Percentiles rank a stretch among this genome's conserved stretches.
Conservation (phyloP, 2,888 invertebrate genomes). For the Apodemia zela region DNA sequence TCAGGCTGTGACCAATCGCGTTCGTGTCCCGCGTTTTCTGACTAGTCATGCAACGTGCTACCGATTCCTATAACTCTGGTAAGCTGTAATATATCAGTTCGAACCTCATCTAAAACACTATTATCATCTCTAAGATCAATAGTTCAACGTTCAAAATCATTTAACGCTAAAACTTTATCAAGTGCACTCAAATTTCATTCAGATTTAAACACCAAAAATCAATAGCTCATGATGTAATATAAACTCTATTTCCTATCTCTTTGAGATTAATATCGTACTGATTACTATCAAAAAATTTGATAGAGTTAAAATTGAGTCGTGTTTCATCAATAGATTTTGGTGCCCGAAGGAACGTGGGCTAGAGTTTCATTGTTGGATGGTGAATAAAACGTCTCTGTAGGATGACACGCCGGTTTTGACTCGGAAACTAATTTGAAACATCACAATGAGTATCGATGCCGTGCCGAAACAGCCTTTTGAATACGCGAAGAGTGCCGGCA, state of each 20-base stretch:
- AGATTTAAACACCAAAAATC: constrained; percentile 48
- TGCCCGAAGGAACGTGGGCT: constrained; percentile 70
- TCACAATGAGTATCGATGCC: constrained; percentile 75
- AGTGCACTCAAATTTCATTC: constrained; percentile 45
- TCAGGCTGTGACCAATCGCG: constrained; percentile 78
- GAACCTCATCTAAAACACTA: constrained; percentile 33
- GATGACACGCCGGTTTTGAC: constrained; percentile 72
- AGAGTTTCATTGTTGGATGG: constrained; percentile 65
- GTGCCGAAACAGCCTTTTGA: constrained; percentile 70
- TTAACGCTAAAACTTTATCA: constrained; percentile 39
- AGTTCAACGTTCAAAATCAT: constrained; percentile 50
- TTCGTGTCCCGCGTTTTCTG: constrained; percentile 76
- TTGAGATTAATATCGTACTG: constrained; percentile 49
- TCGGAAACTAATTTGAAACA: constrained; percentile 78
- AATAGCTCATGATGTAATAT: constrained; percentile 51
- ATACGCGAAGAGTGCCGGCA: constrained; percentile 59
- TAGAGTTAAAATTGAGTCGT: constrained; percentile 55
- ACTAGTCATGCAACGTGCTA: constrained; percentile 79
- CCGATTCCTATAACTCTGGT: constrained; percentile 61
- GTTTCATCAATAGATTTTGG: constrained; percentile 55
- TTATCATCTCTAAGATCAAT: constrained; percentile 46
- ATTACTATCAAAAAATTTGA: constrained; percentile 41
- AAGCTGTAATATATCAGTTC: constrained; percentile 36
- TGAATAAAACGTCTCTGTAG: constrained; percentile 71
- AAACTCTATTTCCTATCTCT: constrained; percentile 53